phyloP scores from a whole-genome alignment of 2,113 vertebrate genomes.

The zebrafish (Danio rerio) region GRCz12tu NC_133179.1:15930501-15931000 shows the following conservation, averaged over 20 bases:
- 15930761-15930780: not conserved
- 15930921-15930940: slow-evolving; percentile 43
- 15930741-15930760: not conserved
- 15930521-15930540: slow-evolving; percentile 2
- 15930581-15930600: slow-evolving; percentile 8
- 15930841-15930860: slow-evolving; percentile 20
- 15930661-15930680: not conserved
- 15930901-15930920: slow-evolving; percentile 41
- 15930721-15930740: not conserved
- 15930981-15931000: slow-evolving; percentile 41
- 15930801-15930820: not conserved
- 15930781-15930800: not conserved
- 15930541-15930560: not conserved
- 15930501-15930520: slow-evolving; percentile 51
- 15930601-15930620: not conserved
- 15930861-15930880: slow-evolving; percentile 25
- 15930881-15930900: slow-evolving; percentile 6
- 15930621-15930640: not conserved
- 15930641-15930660: not conserved
- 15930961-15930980: slow-evolving; percentile 53
- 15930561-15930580: slow-evolving; percentile 40
- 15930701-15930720: not conserved
- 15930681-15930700: not conserved
- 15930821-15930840: slow-evolving; percentile 10
- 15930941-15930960: slow-evolving; percentile 60